Base-by-base conservation (phyloP, 2,888 invertebrate species). In the Aporophyla lueneburgensis region DNA sequence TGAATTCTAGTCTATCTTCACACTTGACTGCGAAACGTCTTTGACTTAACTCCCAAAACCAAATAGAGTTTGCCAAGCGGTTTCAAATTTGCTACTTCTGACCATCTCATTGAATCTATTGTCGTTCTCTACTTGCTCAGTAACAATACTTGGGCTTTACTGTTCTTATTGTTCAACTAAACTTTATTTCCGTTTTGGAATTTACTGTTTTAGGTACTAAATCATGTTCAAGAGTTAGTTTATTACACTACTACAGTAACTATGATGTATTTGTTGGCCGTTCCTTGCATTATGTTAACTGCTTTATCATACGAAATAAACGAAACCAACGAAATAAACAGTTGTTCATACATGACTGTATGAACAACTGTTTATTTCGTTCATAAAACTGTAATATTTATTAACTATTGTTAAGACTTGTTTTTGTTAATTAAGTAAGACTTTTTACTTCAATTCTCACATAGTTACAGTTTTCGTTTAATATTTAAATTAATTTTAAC, bases 281-380 rank as follows among this genome's bases (percentile, higher is more conserved):
- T 63, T 33, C 9, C 51, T 46, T 53, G 27, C 54, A 66, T 69
- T 46, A 63, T 68, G 67, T 54, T 81, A 67, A 81, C 67, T 71
- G 59, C 46, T 69, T 46, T 58, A 62, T 49, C 21, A 53, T 40
- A 68, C 82, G 76, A 81, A 74, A 75, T 33, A n/a, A n/a, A n/a
- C n/a, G n/a, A n/a, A n/a, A n/a, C n/a, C n/a, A n/a, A n/a, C n/a
- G n/a, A n/a, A n/a, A n/a, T n/a, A n/a, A n/a, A n/a, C n/a, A n/a
- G n/a, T n/a, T n/a, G n/a, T n/a, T 51, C 51, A 51, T 51, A 19
- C 19, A 5, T 49, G 16, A 49, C 16, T 61, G 76, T 75, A 49
- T 85, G 76, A 81, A 75, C 76, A 81, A 71, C 82, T 81, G 71
- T 72, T 61, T 33, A 65, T 49, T 79, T 71, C n/a, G 53, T 59